Evolutionary conservation across 2,797 vertebrate species (phyloP).

Genomic region (Sebastes kiyomatsui): DNA sequence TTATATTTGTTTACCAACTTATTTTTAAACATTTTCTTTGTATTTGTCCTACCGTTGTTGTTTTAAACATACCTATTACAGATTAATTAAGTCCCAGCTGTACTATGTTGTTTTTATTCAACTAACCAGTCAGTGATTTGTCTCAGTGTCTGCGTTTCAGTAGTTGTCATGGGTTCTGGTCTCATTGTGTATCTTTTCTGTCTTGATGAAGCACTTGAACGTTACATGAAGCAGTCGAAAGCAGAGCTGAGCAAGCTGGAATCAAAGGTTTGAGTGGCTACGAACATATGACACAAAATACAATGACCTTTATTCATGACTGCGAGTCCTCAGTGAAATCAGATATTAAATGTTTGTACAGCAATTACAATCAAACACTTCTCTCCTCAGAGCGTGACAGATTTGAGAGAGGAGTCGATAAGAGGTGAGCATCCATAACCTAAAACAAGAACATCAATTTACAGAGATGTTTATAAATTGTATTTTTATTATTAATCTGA

Average conservation of each 20-base stretch:
- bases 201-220: slow-evolving; percentile 40
- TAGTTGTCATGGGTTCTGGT: background rate
- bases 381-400: slow-evolving; percentile 44
- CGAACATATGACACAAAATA: background rate
- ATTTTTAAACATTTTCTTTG: too few relatives aligned
- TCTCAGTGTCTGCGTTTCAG: background rate
- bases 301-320: too few relatives aligned
- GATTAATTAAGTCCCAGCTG: background rate
- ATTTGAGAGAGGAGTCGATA: slow-evolving; percentile 32
- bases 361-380: background rate
- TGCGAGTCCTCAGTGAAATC: background rate
- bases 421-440: slow-evolving; percentile 39
- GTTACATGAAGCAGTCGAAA: slow-evolving; percentile 18
- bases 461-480: background rate
- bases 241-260: slow-evolving; percentile 12
- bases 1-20: too few relatives aligned
- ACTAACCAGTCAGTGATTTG: background rate
- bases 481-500: background rate
- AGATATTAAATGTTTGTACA: background rate
- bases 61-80: too few relatives aligned
- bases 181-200: slow-evolving; percentile 18
- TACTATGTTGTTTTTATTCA: too few relatives aligned
- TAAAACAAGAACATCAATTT: background rate
- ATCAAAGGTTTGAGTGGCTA: slow-evolving; percentile 46
- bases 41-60: too few relatives aligned